Evolutionary conservation across 1,140 invertebrate genomes (phyloP), one percentile per base, ranked within the genome.

Genomic region (Polyergus mexicanus): DNA sequence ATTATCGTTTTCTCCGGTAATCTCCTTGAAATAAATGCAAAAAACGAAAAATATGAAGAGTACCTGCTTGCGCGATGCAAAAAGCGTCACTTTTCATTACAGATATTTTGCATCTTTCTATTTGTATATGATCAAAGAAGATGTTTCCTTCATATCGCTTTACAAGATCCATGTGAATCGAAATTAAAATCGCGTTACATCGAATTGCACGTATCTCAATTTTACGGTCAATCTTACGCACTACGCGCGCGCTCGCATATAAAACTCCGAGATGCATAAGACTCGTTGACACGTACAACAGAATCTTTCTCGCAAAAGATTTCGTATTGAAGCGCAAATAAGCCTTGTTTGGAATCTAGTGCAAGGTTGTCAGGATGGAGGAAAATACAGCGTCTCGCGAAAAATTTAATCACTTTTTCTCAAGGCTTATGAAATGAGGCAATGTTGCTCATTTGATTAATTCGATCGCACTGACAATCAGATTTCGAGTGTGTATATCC

Each of bases 1-100:
- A 60, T 83, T 83, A 19, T 60, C 38, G 8, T 32, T 83, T 74
- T 60, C 32, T n/a, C 13, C 41, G 7, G 38, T 41, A 41, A 41
- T 41, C 38, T 41, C 8, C 19, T 11, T 32, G 16, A 56, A 32
- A 41, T 19, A 83, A 10, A 81, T 2, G 10, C 16, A 11, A 11
- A 60, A 47, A 32, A 62, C 25, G 38, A 47, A 72, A 63, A 4
- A 25, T 11, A 10, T 28, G 28, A 62, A 32, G 28, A 25, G 3
- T 32, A 72, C 11, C 28, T 28, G 22, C 19, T 38, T 5, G 4
- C n/a, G 13, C 4, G 19, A 22, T 13, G 38, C 28, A 83, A 83
- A 60, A 83, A 74, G 1, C 13, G 54, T 41, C 54, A n/a, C 25
- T 74, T 41, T 62, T 62, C 13, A 83, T 72, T 83, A 74, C 62